phyloP scores from a whole-genome alignment of 2,113 vertebrate species.

The Machaerirhynchus nigripectus region DNA sequence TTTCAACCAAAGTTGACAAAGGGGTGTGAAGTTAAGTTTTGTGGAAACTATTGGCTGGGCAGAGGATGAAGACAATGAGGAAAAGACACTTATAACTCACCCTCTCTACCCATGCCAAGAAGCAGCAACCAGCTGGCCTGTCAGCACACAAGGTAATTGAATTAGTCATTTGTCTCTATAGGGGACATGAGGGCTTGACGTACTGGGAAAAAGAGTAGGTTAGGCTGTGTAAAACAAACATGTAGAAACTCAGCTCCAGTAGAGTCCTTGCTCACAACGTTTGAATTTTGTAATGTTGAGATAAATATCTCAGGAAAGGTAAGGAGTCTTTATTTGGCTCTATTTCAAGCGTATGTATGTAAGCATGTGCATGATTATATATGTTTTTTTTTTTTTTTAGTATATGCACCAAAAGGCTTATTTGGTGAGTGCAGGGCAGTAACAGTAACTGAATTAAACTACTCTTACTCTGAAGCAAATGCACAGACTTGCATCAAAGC shows the following conservation, averaged over 20 bases:
- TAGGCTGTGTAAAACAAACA: not conserved
- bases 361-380: not conserved
- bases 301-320: not conserved
- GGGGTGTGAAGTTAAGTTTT: not conserved
- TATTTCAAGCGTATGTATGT: not conserved
- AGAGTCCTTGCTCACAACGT: not conserved
- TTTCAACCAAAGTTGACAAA: not conserved
- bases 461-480: not conserved
- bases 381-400: not conserved
- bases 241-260: conserved; percentile 19
- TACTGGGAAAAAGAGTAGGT: not conserved
- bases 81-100: conserved; percentile 6
- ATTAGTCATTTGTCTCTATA: conserved; percentile 34
- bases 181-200: not conserved
- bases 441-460: not conserved
- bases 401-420: not conserved
- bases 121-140: conserved; percentile 40
- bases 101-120: not conserved
- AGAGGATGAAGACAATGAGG: not conserved
- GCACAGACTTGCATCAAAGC: not conserved
- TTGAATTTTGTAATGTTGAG: conserved; percentile 36
- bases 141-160: conserved; percentile 30
- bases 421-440: not conserved
- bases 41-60: not conserved
- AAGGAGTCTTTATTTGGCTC: conserved; percentile 7